Evolutionary conservation across 2,797 vertebrate species (phyloP).

Genomic region (Dryobates pubescens): DNA sequence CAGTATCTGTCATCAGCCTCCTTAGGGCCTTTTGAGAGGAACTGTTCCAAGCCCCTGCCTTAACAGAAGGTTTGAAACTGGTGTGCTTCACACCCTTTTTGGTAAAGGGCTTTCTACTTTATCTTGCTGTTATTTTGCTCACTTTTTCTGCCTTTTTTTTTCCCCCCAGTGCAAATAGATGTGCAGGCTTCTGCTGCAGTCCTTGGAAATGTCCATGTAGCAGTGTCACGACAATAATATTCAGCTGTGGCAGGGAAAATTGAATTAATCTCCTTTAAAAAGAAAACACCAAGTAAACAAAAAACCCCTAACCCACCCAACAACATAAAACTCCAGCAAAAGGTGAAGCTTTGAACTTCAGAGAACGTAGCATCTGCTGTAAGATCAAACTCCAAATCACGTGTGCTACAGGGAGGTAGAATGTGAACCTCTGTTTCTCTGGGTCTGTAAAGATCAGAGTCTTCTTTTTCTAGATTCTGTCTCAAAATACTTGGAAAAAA

Average conservation of each 20-base stretch:
- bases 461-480: not conserved
- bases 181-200: not conserved
- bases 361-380: not conserved
- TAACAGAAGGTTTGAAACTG: not conserved
- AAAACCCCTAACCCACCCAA: not conserved
- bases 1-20: not conserved
- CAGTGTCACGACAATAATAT: not conserved
- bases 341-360: not conserved
- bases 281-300: not conserved
- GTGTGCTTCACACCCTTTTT: not conserved
- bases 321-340: not conserved
- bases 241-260: not conserved
- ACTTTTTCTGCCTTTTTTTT: not conserved
- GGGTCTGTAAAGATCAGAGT: not conserved
- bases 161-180: not conserved
- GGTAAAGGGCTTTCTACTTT: not conserved
- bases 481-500: not conserved
- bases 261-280: not conserved
- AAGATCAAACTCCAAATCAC: not conserved
- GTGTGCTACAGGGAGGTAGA: not conserved
- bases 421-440: not conserved
- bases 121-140: not conserved
- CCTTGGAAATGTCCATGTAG: not conserved
- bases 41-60: accelerated
- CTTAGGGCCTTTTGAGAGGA: not conserved